phyloP scores from a whole-genome alignment of 2,113 vertebrate genomes.

The Myocastor coypus region DNA sequence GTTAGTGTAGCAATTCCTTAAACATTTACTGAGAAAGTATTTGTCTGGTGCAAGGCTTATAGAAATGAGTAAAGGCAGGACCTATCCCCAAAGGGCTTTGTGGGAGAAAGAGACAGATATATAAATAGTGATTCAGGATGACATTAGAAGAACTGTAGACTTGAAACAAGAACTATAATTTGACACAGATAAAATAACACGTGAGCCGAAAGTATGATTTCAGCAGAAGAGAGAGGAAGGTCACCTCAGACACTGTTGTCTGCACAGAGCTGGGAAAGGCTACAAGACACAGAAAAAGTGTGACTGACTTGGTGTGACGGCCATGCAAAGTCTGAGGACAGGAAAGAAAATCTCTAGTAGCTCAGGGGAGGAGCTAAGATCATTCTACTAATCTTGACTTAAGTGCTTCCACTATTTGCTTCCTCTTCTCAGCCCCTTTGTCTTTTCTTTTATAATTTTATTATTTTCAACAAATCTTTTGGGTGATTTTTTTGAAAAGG shows the following conservation, averaged over 20 bases:
- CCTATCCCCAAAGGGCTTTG: background rate
- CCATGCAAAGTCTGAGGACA: background rate
- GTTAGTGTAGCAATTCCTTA: background rate
- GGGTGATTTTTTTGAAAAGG: background rate
- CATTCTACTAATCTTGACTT: background rate
- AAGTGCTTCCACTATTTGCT: conserved; percentile 11
- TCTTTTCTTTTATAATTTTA: background rate
- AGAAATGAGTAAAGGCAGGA: conserved; percentile 18
- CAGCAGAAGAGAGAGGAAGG: background rate
- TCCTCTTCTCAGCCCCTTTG: background rate
- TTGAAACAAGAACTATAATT: conserved; percentile 45
- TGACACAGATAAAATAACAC: conserved; percentile 37
- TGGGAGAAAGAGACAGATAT: conserved; percentile 23
- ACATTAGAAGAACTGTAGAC: background rate
- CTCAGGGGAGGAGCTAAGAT: background rate
- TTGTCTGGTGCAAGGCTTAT: conserved; percentile 5
- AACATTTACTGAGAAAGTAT: background rate
- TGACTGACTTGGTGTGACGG: background rate
- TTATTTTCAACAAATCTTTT: background rate
- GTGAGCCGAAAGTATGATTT: conserved; percentile 18
- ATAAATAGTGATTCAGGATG: conserved; percentile 21
- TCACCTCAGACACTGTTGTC: background rate
- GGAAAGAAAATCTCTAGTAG: background rate
- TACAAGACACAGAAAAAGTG: background rate
- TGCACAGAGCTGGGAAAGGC: background rate